These are phyloP conservation scores for Diadumene lineata DNA, from an alignment of 92 coral and sea anemone genomes.

Conservation along the genomic window DNA sequence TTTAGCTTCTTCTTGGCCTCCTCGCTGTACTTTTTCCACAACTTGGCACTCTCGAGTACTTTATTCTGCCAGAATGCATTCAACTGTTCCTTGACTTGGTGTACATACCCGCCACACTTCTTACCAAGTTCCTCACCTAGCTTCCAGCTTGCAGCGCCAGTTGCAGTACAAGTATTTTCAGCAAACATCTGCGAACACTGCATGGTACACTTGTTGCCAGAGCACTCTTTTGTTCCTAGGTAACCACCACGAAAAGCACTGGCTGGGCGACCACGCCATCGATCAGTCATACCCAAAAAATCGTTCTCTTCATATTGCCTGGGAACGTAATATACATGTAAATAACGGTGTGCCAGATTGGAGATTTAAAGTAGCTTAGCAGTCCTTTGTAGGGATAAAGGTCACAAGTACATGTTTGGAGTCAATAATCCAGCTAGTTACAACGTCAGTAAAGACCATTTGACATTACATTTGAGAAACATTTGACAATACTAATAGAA, in stretches of 20 bases:
- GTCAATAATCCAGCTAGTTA: not conserved
- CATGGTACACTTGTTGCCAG: not conserved
- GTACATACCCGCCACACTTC: not conserved
- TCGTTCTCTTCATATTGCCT: slow-evolving; percentile 24
- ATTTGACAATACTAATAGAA: slow-evolving; percentile 17
- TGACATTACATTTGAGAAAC: not conserved
- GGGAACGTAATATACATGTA: not conserved
- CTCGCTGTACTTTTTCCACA: slow-evolving; percentile 17
- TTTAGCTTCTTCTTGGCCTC: slow-evolving; percentile 7
- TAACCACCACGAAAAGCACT: slow-evolving; percentile 6
- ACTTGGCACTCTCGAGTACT: not conserved
- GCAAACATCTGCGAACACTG: slow-evolving; percentile 19
- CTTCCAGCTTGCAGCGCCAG: not conserved
- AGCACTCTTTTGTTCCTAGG: slow-evolving; percentile 10
- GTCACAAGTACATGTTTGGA: not conserved
- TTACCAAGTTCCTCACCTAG: not conserved
- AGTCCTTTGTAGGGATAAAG: too few species aligned
- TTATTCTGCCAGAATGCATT: not conserved
- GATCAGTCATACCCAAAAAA: slow-evolving; percentile 3
- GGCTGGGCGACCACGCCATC: slow-evolving; percentile 10
- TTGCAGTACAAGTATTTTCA: slow-evolving; percentile 12
- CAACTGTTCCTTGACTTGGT: not conserved
- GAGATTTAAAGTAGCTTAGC: not conserved
- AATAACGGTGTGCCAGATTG: too few species aligned
- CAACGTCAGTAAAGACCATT: not conserved